Evolutionary conservation across 2,888 invertebrate genomes (phyloP).

Genomic region (Monochamus alternatus): DNA sequence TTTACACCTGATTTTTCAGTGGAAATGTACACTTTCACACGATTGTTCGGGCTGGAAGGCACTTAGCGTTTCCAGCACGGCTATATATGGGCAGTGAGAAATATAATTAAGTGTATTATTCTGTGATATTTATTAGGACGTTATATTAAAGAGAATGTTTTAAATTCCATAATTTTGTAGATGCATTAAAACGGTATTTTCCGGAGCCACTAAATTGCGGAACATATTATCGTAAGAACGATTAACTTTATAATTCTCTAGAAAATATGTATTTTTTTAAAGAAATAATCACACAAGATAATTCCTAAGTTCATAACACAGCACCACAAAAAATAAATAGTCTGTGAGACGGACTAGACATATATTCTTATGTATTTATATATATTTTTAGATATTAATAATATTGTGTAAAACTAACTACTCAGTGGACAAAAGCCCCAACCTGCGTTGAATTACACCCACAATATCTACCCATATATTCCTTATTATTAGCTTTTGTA

Average conservation of each 20-base stretch:
- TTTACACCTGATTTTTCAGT: slow-evolving; percentile 5
- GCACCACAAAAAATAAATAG: too few relatives aligned
- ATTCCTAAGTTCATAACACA: too few relatives aligned
- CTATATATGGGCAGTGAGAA: slow-evolving; percentile 13
- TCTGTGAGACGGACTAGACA: too few relatives aligned
- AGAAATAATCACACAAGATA: too few relatives aligned
- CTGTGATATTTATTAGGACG: neutral
- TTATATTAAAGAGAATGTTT: neutral
- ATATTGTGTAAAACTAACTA: too few relatives aligned
- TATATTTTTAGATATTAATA: too few relatives aligned
- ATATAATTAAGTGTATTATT: slow-evolving; percentile 9
- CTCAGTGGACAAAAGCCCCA: too few relatives aligned
- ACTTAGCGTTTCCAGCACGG: slow-evolving; percentile 5
- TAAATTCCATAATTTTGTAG: neutral
- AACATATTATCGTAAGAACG: neutral
- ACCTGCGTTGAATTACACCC: too few relatives aligned
- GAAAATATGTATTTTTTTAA: too few relatives aligned
- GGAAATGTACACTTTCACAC: slow-evolving; percentile 14
- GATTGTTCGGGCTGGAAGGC: slow-evolving; percentile 2
- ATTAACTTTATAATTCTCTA: neutral
- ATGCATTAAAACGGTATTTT: neutral
- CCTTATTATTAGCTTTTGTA: too few relatives aligned
- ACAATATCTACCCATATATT: too few relatives aligned
- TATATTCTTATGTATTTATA: too few relatives aligned
- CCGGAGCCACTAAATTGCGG: neutral